These are phyloP conservation scores for Ophiothrix spiculata DNA, from an alignment of 35 echinoderm and acorn worm species.

Conservation along the genomic window DNA sequence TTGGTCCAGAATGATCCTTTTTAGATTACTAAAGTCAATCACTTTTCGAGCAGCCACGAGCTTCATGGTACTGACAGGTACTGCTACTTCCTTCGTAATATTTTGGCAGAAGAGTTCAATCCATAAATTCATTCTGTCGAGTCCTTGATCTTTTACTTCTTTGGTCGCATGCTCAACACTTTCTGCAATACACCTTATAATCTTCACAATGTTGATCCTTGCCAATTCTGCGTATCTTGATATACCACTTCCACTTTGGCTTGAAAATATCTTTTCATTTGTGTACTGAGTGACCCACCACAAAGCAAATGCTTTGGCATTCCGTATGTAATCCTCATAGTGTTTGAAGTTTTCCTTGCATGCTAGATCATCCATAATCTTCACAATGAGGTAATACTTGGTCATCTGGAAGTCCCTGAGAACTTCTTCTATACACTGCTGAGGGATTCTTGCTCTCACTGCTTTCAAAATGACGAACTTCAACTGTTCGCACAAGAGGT, in stretches of 20 bases:
- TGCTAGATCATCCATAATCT: neutral
- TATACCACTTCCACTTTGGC: neutral
- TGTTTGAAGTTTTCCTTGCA: conserved; percentile 6
- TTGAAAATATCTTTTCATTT: conserved; percentile 15
- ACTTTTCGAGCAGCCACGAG: neutral
- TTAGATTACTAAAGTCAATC: neutral
- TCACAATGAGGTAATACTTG: conserved; percentile 26
- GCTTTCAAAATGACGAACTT: neutral
- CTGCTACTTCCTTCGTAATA: conserved; percentile 14
- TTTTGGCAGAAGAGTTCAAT: neutral
- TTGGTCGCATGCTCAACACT: conserved; percentile 11
- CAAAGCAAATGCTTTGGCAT: conserved; percentile 25
- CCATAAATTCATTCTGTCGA: neutral
- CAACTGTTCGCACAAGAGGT: neutral
- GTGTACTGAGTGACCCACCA: conserved; percentile 23
- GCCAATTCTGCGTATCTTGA: conserved; percentile 21
- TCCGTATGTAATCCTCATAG: neutral
- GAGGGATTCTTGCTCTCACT: neutral
- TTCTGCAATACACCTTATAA: conserved; percentile 4
- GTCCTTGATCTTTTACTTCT: neutral
- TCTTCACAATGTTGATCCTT: neutral
- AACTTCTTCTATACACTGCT: conserved; percentile 3
- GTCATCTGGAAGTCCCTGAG: conserved; percentile 27
- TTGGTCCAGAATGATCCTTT: neutral
- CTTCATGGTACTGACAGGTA: conserved; percentile 21